phyloP scores from a whole-genome alignment of 2,113 vertebrate genomes.

The Zosterops pallidus region DNA sequence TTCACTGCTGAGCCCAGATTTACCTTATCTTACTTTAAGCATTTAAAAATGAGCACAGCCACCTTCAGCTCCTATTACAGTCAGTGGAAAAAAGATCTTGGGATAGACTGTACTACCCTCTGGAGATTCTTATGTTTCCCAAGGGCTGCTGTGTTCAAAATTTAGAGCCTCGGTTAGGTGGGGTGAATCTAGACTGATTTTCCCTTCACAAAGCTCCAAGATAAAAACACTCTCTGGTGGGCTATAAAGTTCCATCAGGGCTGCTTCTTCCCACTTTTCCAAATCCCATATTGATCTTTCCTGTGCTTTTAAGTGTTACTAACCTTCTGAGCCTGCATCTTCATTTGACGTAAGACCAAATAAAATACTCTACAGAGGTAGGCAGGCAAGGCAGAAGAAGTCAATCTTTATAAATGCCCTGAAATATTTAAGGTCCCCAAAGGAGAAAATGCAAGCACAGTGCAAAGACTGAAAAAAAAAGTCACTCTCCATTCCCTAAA shows the following conservation, averaged over 20 bases:
- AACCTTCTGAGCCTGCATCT: constrained; percentile 33
- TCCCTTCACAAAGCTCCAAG: not conserved
- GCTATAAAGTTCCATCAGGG: constrained; percentile 12
- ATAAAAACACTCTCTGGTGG: constrained; percentile 7
- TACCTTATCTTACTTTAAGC: not conserved
- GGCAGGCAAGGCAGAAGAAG: not conserved
- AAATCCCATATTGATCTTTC: constrained; percentile 48
- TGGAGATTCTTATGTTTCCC: constrained; percentile 33
- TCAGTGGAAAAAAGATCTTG: not conserved
- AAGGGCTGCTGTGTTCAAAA: constrained; percentile 13
- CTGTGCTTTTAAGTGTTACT: constrained; percentile 24
- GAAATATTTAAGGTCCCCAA: not conserved
- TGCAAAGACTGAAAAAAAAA: not conserved
- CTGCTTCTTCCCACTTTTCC: constrained; percentile 31
- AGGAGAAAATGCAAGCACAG: not conserved
- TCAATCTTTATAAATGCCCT: not conserved
- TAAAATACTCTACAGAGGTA: constrained; percentile 3
- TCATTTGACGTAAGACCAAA: constrained; percentile 22
- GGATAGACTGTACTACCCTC: constrained; percentile 8
- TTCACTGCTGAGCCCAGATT: not conserved
- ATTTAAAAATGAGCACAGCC: not conserved
- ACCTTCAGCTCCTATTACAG: constrained; percentile 17
- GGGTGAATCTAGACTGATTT: not conserved
- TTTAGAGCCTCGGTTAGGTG: constrained; percentile 25
- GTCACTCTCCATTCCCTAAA: not conserved